Evolutionary conservation across 2,888 invertebrate genomes (phyloP).

Genomic region (Choreutis nemorana): DNA sequence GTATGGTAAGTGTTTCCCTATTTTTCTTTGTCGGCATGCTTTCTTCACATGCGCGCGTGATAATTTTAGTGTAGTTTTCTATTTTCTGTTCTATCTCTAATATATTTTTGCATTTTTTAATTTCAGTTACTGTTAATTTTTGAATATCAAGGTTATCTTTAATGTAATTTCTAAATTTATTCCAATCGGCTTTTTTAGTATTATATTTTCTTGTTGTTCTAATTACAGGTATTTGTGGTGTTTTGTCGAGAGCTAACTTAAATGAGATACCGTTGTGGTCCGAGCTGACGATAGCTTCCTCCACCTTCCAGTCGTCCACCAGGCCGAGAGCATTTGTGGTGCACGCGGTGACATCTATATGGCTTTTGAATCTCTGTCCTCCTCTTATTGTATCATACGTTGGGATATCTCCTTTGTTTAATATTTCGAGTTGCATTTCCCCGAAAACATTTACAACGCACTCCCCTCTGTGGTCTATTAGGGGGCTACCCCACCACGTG

Average conservation of each 20-base stretch:
- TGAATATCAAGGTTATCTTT: neutral
- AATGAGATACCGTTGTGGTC: conserved; percentile 5
- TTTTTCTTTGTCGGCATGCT: neutral
- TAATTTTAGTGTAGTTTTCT: neutral
- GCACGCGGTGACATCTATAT: conserved; percentile 4
- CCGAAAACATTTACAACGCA: neutral
- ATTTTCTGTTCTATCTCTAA: neutral
- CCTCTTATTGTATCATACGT: conserved; percentile 3
- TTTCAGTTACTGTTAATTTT: neutral
- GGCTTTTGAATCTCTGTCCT: neutral
- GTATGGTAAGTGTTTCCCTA: neutral
- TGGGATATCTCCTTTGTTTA: conserved; percentile 2
- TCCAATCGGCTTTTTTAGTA: neutral
- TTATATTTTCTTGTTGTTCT: neutral
- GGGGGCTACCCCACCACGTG: conserved; percentile 4
- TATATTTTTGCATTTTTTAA: neutral
- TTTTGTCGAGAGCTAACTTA: neutral
- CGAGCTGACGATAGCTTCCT: neutral
- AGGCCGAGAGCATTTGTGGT: neutral
- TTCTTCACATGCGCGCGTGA: neutral
- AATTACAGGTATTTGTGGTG: neutral
- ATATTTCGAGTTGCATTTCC: neutral
- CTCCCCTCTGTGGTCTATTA: conserved; percentile 1
- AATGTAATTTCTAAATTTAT: neutral
- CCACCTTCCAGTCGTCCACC: conserved; percentile 4